A percentile compares a stretch with the other conserved stretches of the same genome.
Conservation (phyloP, 2,797 vertebrate species). For the Acanthurus leucopareius region DNA sequence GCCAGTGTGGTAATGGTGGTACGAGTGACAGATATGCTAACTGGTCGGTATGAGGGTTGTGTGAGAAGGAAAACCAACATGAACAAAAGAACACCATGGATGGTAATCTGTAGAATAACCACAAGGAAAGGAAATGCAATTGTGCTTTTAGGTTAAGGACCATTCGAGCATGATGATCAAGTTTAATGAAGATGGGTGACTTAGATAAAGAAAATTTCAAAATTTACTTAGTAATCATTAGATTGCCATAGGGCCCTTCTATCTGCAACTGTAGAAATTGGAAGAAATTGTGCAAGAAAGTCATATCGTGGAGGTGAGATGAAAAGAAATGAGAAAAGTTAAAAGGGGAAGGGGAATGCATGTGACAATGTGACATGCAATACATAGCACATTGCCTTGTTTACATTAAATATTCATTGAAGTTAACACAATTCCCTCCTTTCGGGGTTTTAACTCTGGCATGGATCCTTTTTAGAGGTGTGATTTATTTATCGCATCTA, state of each 20-base stretch:
- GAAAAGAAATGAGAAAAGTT: background rate
- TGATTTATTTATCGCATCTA: constrained; percentile 1
- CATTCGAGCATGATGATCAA: background rate
- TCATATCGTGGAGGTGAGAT: background rate
- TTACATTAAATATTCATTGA: constrained; percentile 6
- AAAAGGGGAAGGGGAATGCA: background rate
- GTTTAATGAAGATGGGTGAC: background rate
- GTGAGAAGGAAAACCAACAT: background rate
- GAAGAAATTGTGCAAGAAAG: background rate
- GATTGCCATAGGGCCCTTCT: background rate
- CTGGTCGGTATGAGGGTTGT: background rate
- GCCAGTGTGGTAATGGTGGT: no score
- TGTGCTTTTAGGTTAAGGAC: constrained; percentile 5
- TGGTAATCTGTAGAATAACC: background rate
- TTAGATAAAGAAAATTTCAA: background rate
- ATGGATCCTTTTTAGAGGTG: background rate
- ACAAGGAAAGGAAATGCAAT: background rate
- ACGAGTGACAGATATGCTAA: background rate
- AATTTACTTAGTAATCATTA: background rate
- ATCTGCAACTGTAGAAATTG: constrained; percentile 4
- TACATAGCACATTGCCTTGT: background rate
- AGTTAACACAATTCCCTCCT: constrained; percentile 2
- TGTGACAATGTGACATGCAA: constrained; percentile 14
- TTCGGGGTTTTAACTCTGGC: constrained; percentile 12
- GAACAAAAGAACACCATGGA: background rate